These are phyloP conservation scores for Philonicus albiceps DNA, from an alignment of 2,888 invertebrate genomes.

Conservation along the genomic window DNA sequence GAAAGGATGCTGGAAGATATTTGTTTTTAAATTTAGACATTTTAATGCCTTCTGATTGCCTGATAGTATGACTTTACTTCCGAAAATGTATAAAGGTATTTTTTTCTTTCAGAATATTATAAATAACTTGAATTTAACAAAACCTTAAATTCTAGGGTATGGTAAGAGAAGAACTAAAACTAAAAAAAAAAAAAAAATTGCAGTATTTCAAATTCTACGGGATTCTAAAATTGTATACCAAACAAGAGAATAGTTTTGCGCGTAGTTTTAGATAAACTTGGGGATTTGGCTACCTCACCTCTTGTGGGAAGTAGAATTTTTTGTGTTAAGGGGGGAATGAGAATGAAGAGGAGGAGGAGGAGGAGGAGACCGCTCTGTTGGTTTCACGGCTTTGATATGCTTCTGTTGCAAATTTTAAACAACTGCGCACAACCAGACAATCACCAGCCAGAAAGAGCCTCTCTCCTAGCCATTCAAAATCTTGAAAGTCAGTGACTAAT, in stretches of 20 bases:
- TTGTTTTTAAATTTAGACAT: background rate
- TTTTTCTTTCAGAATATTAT: background rate
- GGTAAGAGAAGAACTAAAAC: background rate
- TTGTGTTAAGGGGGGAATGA: background rate
- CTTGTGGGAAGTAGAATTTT: background rate
- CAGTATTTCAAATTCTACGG: background rate
- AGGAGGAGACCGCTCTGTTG: background rate
- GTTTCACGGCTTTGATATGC: background rate
- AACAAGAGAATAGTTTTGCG: background rate
- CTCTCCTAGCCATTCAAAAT: background rate
- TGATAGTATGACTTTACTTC: background rate
- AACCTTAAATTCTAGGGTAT: background rate
- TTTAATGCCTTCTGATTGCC: background rate
- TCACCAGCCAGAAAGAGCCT: background rate
- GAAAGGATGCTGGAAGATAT: background rate
- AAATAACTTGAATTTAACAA: background rate
- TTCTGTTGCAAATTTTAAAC: background rate
- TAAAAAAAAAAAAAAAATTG: too few relatives aligned
- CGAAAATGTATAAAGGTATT: background rate
- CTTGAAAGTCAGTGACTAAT: background rate
- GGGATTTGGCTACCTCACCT: background rate
- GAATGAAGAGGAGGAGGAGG: background rate
- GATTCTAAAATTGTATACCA: background rate
- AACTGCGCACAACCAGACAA: background rate
- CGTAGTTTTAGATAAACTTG: background rate